Evolutionary conservation across 2,797 vertebrate species (phyloP).

Genomic region (Arctocebus calabarensis): DNA sequence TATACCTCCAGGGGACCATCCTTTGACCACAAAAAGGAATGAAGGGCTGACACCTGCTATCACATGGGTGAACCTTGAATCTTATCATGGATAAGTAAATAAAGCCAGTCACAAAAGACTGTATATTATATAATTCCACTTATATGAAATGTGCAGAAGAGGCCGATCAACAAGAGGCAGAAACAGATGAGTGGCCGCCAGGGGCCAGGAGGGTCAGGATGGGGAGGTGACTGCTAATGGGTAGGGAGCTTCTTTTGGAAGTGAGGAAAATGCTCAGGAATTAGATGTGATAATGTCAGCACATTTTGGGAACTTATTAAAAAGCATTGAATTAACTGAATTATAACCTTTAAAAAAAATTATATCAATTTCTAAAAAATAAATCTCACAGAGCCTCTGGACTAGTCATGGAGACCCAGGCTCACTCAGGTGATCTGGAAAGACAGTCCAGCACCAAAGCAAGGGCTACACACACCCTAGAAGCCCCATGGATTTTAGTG

Average conservation of each 20-base stretch:
- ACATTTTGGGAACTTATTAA: not conserved
- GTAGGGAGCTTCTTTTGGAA: not conserved
- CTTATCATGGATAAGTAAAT: accelerated
- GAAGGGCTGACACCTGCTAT: not conserved
- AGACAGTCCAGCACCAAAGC: accelerated
- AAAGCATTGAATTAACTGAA: not conserved
- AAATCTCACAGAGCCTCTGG: too few species aligned
- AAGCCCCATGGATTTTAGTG: accelerated
- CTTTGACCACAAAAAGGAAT: accelerated
- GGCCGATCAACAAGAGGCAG: accelerated
- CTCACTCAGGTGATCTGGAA: accelerated
- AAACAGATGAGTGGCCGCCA: accelerated
- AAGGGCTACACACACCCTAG: too few species aligned
- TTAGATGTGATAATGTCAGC: accelerated
- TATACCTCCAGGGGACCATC: accelerated
- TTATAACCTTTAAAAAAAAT: not conserved
- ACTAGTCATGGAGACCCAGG: accelerated
- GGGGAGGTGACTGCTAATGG: not conserved
- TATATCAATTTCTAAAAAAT: not conserved
- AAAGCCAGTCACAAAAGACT: not conserved
- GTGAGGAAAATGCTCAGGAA: too few species aligned
- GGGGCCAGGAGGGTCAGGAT: not conserved
- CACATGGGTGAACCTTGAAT: accelerated
- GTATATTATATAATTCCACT: accelerated
- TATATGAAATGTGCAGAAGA: too few species aligned